Base-by-base conservation (phyloP, 2,888 invertebrate species). In the Oscheius sp. region DNA sequence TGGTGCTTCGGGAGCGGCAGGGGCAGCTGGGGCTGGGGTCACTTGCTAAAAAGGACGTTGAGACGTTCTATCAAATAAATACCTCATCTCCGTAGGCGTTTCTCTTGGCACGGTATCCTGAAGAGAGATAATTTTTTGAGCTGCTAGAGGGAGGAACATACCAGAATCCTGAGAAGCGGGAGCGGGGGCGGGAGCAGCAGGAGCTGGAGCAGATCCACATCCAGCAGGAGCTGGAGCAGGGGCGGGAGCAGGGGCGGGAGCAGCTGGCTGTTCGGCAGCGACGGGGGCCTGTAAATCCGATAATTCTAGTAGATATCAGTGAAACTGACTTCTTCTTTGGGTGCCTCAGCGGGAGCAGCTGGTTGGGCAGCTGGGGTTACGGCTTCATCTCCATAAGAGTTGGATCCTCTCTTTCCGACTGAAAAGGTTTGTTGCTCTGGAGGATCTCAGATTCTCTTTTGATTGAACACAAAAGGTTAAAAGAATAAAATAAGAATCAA, bases 351-450 rank as follows among this genome's bases (percentile, higher is more conserved):
- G n/a, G n/a, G n/a, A 17, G 52, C 65, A 65, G 61, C 73, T 8
- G 53, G 25, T 33, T 37, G 52, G n/a, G 65, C 25, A 12, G 45
- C 63, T 20, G 65, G 34, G 31, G 73, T 61, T n/a, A 39, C 53
- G 29, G 33, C 34, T 33, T 76, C 78, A 29, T 78, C 78, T 70
- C 78, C 78, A 58, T 79, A 79, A 27, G 66, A 68, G 71, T 69
- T 72, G 37, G 34, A 15, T 33, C 53, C 46, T 42, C 39, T 53
- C 27, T 57, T 55, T 34, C 55, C 66, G 25, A 57, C 52, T 52
- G 25, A 65, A 65, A 50, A 8, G 10, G 20, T n/a, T 5, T n/a
- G n/a, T n/a, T n/a, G n/a, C n/a, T n/a, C n/a, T n/a, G n/a, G n/a
- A n/a, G n/a, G n/a, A n/a, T n/a, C n/a, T n/a, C n/a, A n/a, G n/a